Base-by-base conservation (phyloP, 2,888 invertebrate genomes). In the Stenotaenia linearis region DNA sequence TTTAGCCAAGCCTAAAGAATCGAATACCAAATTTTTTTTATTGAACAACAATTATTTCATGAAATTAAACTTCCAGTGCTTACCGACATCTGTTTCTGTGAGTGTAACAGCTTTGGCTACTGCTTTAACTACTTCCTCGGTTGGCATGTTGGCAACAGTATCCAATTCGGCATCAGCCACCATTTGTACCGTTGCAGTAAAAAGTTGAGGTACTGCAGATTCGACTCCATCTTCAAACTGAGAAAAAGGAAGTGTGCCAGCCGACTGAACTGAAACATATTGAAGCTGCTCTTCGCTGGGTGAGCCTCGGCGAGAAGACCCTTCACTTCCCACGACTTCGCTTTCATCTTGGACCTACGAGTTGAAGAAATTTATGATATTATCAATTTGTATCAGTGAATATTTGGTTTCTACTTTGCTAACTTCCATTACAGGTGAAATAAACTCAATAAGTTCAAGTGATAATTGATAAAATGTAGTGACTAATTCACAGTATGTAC, bases 381-480 rank as follows among this genome's bases (percentile, higher is more conserved):
- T 89, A 89, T 88, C 15, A 12, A 2, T 2, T 12, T 7, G 2
- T n/a, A n/a, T 1, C 15, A 6, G 7, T 4, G 18, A 3, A 18
- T 18, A 3, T 6, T 7, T 3, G 2, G 93, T 93, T 87, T 93
- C 93, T 37, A 93, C 91, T 80, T 92, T 92, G 83, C 91, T 90
- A 45, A 91, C 90, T 18, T 92, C 91, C 85, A 90, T 89, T 83
- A 91, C 89, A 1, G 94, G 94, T 78, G 91, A 92, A 84, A 95
- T 90, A 83, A 93, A 93, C 81, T 92, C 91, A 32, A 96, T 90
- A 40, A 96, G 87, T 83, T 92, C 91, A 78, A 94, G 90, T 12
- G 93, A 92, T 40, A 97, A 87, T 86, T 97, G 97, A 87, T 97
- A 96, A 93, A 97, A 97, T 88, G 97, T 92, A 37, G 96, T 93